Percentiles rank a stretch among this genome's conserved stretches.
Evolutionary conservation across 2,797 vertebrate species (phyloP).

Genomic region (Chrysocyon brachyurus): DNA sequence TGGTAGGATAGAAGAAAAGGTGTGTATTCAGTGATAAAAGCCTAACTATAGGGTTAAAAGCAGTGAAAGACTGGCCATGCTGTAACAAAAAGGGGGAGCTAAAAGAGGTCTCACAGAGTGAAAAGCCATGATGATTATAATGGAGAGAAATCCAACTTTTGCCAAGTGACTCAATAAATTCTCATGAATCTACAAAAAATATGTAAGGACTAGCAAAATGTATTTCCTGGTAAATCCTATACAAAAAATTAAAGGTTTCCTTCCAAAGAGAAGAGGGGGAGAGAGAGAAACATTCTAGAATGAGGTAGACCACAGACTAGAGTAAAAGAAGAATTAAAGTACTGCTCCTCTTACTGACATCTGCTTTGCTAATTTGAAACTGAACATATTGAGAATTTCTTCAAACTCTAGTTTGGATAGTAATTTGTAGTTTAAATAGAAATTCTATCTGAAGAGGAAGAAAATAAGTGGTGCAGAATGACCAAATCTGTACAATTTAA

Average conservation of each 20-base stretch:
- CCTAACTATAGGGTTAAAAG: background rate
- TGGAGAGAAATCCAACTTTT: background rate
- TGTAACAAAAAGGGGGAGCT: background rate
- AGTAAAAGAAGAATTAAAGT: background rate
- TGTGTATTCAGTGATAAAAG: background rate
- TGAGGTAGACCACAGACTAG: background rate
- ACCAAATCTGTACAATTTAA: constrained; percentile 24
- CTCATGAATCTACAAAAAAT: background rate
- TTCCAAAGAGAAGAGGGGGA: background rate
- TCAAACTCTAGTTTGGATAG: background rate
- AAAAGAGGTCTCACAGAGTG: background rate
- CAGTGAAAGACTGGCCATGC: background rate
- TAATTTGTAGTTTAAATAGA: constrained; percentile 43
- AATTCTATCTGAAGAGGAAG: constrained; percentile 35
- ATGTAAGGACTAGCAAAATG: background rate
- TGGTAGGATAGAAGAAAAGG: background rate
- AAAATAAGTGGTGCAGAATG: constrained; percentile 15
- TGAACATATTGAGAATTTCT: background rate
- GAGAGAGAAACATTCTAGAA: background rate
- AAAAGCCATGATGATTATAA: background rate
- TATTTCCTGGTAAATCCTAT: background rate
- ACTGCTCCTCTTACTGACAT: background rate
- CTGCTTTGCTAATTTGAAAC: constrained; percentile 8
- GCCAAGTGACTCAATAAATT: background rate
- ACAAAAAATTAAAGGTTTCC: background rate